Percentiles rank a stretch among this genome's conserved stretches.
Evolutionary conservation across 2,888 invertebrate genomes (phyloP).

Genomic region (Punctoribates punctum): DNA sequence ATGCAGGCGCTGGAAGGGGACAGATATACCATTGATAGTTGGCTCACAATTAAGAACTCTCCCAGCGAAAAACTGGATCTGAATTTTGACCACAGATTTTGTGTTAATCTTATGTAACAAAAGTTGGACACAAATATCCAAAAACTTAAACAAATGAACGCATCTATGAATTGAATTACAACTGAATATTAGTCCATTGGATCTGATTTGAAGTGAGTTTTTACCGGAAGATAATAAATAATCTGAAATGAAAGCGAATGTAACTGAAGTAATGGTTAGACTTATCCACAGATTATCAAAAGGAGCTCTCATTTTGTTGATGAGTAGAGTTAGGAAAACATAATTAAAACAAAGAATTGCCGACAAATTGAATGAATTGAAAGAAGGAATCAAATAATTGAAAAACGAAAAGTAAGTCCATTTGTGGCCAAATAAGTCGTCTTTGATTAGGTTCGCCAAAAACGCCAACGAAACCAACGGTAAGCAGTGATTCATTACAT

Average conservation of each 20-base stretch:
- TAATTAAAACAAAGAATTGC: not conserved
- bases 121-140: not conserved
- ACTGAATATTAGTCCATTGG: not conserved
- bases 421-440: not conserved
- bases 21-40: constrained; percentile 22
- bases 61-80: constrained; percentile 1
- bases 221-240: constrained; percentile 20
- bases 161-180: not conserved
- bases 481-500: constrained; percentile 3
- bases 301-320: not conserved
- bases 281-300: not conserved
- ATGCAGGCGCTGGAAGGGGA: not conserved
- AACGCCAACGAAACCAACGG: constrained; percentile 8
- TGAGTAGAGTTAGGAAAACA: not conserved
- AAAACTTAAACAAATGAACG: not conserved
- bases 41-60: constrained; percentile 18
- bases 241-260: not conserved
- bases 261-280: not conserved
- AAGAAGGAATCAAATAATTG: not conserved
- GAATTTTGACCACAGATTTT: not conserved
- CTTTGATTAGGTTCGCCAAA: constrained; percentile 1
- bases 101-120: not conserved
- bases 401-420: not conserved
- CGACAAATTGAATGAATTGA: not conserved
- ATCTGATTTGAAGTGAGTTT: not conserved